phyloP scores from a whole-genome alignment of 2,113 vertebrate genomes.

The Seriola aureovittata region DNA sequence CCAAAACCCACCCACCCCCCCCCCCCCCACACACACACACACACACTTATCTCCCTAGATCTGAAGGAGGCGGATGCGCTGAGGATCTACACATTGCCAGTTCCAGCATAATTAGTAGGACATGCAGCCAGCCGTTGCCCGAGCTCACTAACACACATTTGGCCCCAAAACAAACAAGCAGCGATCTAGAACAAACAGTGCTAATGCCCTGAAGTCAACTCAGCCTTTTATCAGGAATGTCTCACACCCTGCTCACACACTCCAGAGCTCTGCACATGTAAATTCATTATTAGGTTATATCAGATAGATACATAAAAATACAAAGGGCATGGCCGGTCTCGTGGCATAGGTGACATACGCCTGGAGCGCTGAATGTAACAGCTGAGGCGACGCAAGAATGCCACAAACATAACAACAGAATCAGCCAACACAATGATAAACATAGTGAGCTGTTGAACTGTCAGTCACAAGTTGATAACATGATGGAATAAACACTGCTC shows the following conservation, averaged over 20 bases:
- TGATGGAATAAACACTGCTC: too few species aligned
- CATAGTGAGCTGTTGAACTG: too few species aligned
- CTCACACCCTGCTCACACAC: conserved; percentile 8
- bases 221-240: conserved; percentile 32
- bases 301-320: conserved; percentile 19
- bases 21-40: conserved; percentile 6
- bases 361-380: too few species aligned
- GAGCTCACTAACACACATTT: conserved; percentile 44
- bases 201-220: conserved; percentile 3
- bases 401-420: too few species aligned
- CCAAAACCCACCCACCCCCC: not conserved
- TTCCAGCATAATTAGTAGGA: conserved; percentile 68
- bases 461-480: too few species aligned
- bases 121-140: conserved; percentile 49
- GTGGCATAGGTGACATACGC: too few species aligned
- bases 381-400: too few species aligned
- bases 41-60: conserved; percentile 63
- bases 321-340: not conserved
- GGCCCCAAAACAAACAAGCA: conserved; percentile 63
- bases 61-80: conserved; percentile 64
- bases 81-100: conserved; percentile 48
- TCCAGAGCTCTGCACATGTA: not conserved
- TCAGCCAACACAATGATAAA: too few species aligned
- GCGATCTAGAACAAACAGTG: conserved; percentile 43
- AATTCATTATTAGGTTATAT: conserved; percentile 15